Conservation (phyloP, 2,113 vertebrate genomes). For the Passer montanus region DNA sequence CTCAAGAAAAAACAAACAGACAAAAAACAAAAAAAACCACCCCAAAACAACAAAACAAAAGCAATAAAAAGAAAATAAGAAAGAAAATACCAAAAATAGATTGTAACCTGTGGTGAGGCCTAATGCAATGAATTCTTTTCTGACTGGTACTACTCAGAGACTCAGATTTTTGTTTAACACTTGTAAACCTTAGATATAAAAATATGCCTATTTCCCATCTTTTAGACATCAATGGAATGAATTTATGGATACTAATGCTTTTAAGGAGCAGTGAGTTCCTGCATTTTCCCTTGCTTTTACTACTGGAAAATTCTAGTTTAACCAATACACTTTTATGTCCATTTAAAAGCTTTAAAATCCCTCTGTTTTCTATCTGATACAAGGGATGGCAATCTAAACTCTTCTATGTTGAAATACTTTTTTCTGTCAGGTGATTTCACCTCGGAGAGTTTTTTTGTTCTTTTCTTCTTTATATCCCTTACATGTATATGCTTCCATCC, state of each 20-base stretch:
- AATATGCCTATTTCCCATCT: neutral
- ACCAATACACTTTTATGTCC: neutral
- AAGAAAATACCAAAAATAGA: fast-evolving
- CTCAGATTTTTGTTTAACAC: neutral
- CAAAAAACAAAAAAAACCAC: neutral
- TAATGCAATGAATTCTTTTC: neutral
- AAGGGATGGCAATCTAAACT: neutral
- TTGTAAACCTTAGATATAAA: neutral
- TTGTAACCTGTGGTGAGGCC: neutral
- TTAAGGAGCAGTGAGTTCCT: neutral
- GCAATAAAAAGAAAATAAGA: no score
- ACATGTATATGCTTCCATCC: neutral
- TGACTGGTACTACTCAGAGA: neutral
- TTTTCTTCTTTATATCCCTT: neutral
- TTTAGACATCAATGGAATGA: neutral
- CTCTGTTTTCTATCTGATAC: neutral
- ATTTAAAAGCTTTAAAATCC: neutral
- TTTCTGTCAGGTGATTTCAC: neutral
- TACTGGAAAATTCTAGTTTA: neutral
- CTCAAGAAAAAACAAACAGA: no score
- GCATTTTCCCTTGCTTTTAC: neutral
- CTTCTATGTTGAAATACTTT: neutral
- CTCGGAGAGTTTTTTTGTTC: neutral
- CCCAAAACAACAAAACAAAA: no score
- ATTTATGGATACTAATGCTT: neutral